phyloP scores from a whole-genome alignment of 2,113 vertebrate genomes.

The Turdus rufiventris region DNA sequence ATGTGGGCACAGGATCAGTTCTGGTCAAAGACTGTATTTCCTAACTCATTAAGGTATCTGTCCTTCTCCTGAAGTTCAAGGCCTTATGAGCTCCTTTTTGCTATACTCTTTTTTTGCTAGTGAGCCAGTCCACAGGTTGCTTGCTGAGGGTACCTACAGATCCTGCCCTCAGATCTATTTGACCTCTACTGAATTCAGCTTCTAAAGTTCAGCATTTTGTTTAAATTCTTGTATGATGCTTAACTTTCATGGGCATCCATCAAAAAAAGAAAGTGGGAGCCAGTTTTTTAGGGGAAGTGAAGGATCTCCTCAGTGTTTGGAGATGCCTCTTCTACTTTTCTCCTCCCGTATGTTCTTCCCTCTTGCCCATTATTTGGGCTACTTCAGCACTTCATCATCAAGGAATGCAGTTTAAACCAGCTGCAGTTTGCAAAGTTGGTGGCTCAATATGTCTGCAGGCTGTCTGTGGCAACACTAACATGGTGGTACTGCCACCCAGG shows the following conservation, averaged over 20 bases:
- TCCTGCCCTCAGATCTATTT: background rate
- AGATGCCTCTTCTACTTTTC: background rate
- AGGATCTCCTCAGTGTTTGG: background rate
- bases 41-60: background rate
- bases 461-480: rapidly evolving
- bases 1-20: background rate
- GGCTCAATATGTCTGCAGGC: background rate
- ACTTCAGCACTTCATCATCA: background rate
- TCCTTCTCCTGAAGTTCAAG: background rate
- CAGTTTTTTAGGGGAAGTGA: background rate
- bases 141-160: background rate
- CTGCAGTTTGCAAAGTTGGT: background rate
- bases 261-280: background rate
- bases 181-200: background rate
- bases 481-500: background rate
- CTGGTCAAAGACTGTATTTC: background rate
- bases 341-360: background rate
- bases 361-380: background rate
- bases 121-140: background rate
- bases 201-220: background rate
- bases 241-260: background rate
- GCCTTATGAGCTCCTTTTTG: background rate
- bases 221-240: background rate
- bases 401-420: background rate
- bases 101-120: background rate